Base-by-base conservation (phyloP, 2,888 invertebrate species). In the Orthonevra nobilis region DNA sequence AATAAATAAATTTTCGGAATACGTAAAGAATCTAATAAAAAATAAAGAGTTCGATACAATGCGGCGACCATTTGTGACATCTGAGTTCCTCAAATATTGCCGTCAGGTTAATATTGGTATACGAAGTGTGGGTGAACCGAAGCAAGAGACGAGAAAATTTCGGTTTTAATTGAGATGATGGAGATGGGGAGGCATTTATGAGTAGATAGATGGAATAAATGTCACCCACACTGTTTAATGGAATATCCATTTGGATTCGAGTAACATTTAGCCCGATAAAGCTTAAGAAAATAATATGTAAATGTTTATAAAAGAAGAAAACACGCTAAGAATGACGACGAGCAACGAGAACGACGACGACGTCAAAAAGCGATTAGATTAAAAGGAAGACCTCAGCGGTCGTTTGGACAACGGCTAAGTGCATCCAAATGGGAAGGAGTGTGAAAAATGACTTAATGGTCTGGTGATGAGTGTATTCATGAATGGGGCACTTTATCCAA, bases 361-460 rank as follows among this genome's bases (percentile, higher is more conserved):
- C 34, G 38, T 26, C 46, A 28, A 42, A 61, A 44, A 40, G 10
- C 32, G 69, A 69, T 52, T 61, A 46, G 74, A 68, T 68, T 69
- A 60, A 26, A 52, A 44, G 10, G 20, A 10, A 14, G 48, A 30
- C 40, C 26, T 23, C 14, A 50, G 34, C 28, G 48, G 40, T 50
- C 19, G 58, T 9, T 40, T 6, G 54, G 23, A 15, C 17, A n/a
- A 32, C 19, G 19, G 32, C 44, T 70, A 70, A 70, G 69, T 70
- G 69, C 69, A 52, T 70, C 19, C 10, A 34, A 20, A 44, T 70
- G 44, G 36, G 50, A 44, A 52, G 68, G 50, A 58, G 68, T 69
- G 68, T 69, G 68, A 69, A 69, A 69, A 58, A 69, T 69, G 28
- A 69, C 58, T 69, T 69, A 69, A 69, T 69, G 68, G 68, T 50